A percentile compares a stretch with the other conserved stretches of the same genome.
phyloP scores from a whole-genome alignment of 2,797 vertebrate genomes.

The Chiroxiphia lanceolata region DNA sequence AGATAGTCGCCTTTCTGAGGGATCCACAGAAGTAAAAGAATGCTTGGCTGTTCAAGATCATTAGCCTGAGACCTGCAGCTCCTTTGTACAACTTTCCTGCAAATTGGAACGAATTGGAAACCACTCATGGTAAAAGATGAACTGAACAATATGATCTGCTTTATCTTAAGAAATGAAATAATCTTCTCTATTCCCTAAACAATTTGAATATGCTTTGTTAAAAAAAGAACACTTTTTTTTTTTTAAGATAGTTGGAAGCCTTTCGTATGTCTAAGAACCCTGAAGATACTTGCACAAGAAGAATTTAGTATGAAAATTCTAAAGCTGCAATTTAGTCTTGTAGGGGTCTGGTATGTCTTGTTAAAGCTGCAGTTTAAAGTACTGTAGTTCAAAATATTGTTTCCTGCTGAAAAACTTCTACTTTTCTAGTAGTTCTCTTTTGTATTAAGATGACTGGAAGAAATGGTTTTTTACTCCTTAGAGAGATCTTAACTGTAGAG shows the following conservation, averaged over 20 bases:
- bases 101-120: background rate
- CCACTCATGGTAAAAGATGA: background rate
- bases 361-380: background rate
- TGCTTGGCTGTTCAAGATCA: background rate
- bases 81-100: background rate
- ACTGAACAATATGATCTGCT: background rate
- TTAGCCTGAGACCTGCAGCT: background rate
- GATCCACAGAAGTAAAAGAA: background rate
- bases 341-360: background rate
- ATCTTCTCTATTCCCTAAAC: background rate
- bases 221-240: background rate
- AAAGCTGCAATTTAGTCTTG: background rate
- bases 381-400: background rate
- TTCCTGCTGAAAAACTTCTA: background rate
- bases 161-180: background rate
- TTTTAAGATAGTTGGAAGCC: background rate
- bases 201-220: background rate
- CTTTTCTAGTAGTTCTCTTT: background rate
- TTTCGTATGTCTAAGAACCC: background rate
- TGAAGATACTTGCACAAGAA: background rate
- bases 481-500: background rate
- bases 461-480: background rate
- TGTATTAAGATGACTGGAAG: background rate
- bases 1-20: background rate
- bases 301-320: background rate